These are phyloP conservation scores for Characodon lateralis DNA, from an alignment of 2,797 vertebrate species.

Conservation along the genomic window DNA sequence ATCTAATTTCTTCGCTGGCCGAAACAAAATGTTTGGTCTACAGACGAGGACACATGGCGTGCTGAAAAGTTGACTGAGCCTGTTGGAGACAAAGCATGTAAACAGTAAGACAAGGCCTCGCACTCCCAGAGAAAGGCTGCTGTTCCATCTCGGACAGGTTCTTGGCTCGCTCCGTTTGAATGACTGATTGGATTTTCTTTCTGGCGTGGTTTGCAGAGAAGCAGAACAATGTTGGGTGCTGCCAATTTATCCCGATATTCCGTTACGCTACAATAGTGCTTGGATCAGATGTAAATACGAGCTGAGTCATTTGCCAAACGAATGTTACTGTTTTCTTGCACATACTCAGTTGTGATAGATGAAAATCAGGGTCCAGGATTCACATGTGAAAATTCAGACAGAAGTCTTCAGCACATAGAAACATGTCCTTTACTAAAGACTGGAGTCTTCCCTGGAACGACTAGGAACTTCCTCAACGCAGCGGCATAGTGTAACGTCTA, in stretches of 20 bases:
- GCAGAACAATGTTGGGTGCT: constrained; percentile 67
- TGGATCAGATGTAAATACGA: constrained; percentile 62
- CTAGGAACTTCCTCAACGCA: too few species aligned
- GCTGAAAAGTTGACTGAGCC: constrained; percentile 54
- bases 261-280: constrained; percentile 51
- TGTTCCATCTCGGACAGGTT: constrained; percentile 69
- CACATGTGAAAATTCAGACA: neutral
- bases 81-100: constrained; percentile 64
- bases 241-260: constrained; percentile 66
- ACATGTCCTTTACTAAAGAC: neutral
- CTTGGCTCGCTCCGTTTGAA: constrained; percentile 64
- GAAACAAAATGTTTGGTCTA: constrained; percentile 53
- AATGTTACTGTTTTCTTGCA: constrained; percentile 37
- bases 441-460: neutral
- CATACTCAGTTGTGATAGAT: constrained; percentile 18
- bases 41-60: constrained; percentile 30
- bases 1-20: constrained; percentile 31
- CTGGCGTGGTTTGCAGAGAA: constrained; percentile 61
- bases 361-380: neutral
- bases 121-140: constrained; percentile 66
- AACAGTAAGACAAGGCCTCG: constrained; percentile 67
- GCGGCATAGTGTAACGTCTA: too few species aligned
- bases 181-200: constrained; percentile 71
- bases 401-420: neutral
- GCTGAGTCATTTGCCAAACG: constrained; percentile 56